Conservation (phyloP, 2,797 vertebrate genomes). For the Lagodon rhomboides region DNA sequence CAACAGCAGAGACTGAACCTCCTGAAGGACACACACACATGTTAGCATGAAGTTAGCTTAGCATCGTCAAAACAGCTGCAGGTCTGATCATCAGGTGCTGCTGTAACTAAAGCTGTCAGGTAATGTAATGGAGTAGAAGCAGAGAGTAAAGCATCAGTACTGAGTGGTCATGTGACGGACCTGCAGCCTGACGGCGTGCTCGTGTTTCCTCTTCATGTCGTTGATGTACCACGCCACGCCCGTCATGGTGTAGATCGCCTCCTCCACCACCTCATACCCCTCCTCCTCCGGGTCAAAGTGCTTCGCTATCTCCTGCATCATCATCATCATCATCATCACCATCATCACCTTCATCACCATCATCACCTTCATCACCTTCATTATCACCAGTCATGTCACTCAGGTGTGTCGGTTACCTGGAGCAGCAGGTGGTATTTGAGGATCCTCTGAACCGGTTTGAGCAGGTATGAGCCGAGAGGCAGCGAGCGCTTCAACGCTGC, state of each 20-base stretch:
- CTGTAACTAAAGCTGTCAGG: background rate
- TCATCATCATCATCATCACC: background rate
- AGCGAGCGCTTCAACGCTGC: slow-evolving; percentile 87
- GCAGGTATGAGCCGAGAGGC: slow-evolving; percentile 94
- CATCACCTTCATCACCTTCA: background rate
- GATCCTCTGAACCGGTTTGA: slow-evolving; percentile 97
- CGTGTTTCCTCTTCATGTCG: slow-evolving; percentile 98
- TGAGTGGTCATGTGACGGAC: slow-evolving; percentile 66
- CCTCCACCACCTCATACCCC: slow-evolving; percentile 93
- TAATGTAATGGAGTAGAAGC: background rate
- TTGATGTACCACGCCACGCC: slow-evolving; percentile 98
- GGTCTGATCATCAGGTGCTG: too few species aligned
- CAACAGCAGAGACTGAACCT: slow-evolving; percentile 94
- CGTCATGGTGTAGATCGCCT: slow-evolving; percentile 97
- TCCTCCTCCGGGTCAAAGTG: slow-evolving; percentile 92
- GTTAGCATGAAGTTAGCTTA: too few species aligned
- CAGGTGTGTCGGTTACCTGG: slow-evolving; percentile 85
- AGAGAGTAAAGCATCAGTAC: too few species aligned
- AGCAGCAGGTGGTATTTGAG: slow-evolving; percentile 97
- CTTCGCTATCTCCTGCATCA: slow-evolving; percentile 92
- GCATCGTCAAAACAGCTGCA: too few species aligned
- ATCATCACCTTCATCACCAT: too few species aligned
- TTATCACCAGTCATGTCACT: background rate
- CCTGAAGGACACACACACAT: slow-evolving; percentile 76
- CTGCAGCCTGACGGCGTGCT: slow-evolving; percentile 94